These are phyloP conservation scores for Lophius piscatorius DNA, from an alignment of 2,113 vertebrate species.

Conservation along the genomic window DNA sequence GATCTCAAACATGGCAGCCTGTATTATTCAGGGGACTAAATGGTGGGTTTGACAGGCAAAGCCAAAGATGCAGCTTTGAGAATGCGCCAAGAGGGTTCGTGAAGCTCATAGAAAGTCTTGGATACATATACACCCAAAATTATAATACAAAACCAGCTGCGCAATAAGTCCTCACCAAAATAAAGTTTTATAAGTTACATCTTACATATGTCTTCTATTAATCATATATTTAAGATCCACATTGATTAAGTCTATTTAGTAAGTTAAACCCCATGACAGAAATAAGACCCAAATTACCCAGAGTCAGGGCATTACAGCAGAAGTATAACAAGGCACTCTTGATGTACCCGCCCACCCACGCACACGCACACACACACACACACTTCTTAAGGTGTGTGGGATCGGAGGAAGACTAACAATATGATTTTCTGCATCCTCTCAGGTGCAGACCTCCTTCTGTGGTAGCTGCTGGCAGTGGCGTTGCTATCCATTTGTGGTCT, in stretches of 20 bases:
- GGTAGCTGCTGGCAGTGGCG: slow-evolving; percentile 9
- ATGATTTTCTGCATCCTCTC: slow-evolving; percentile 37
- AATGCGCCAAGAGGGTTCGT: too few species aligned
- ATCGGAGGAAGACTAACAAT: slow-evolving; percentile 52
- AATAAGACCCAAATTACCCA: neutral
- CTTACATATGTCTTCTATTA: neutral
- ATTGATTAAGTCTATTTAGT: too few species aligned
- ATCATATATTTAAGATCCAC: neutral
- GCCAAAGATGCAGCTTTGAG: too few species aligned
- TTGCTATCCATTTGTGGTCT: slow-evolving; percentile 44
- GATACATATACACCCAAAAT: neutral
- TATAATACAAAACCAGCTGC: too few species aligned
- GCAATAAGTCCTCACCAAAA: too few species aligned
- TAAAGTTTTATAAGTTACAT: too few species aligned
- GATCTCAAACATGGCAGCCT: neutral
- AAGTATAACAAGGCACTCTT: too few species aligned
- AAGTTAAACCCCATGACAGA: too few species aligned
- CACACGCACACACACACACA: neutral
- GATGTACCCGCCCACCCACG: neutral
- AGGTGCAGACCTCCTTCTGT: slow-evolving; percentile 62
- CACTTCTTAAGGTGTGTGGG: slow-evolving; percentile 42
- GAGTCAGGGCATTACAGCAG: too few species aligned
- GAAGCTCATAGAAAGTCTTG: too few species aligned
- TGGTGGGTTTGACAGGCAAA: too few species aligned
- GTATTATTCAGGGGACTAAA: neutral